phyloP scores from a whole-genome alignment of 1,140 invertebrate species.

The Drosophila seguyi region DNA sequence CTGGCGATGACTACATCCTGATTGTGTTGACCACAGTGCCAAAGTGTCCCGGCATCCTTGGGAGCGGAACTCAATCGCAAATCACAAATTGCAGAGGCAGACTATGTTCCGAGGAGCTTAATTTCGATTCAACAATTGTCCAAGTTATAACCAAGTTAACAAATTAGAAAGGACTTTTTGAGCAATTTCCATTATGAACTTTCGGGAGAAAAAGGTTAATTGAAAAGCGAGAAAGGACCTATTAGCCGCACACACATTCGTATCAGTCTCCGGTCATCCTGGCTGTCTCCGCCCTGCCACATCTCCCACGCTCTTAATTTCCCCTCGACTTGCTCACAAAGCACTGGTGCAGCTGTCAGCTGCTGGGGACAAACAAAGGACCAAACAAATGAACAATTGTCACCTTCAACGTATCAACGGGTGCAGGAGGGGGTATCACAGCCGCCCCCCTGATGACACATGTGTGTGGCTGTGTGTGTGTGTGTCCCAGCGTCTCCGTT shows the following conservation, averaged over 20 bases:
- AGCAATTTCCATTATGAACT: background rate
- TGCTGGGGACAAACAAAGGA: slow-evolving; percentile 42
- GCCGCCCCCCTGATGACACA: background rate
- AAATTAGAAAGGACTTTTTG: background rate
- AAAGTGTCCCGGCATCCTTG: slow-evolving; percentile 31
- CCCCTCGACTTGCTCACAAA: slow-evolving; percentile 15
- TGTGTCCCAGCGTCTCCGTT: slow-evolving; percentile 5
- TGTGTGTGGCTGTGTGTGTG: too few species aligned
- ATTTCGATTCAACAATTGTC: slow-evolving; percentile 15
- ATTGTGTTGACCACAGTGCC: slow-evolving; percentile 62
- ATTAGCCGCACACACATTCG: slow-evolving; percentile 1
- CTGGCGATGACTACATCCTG: slow-evolving; percentile 57
- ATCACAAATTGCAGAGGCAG: slow-evolving; percentile 40
- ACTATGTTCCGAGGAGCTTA: too few species aligned
- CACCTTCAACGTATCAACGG: slow-evolving; percentile 41
- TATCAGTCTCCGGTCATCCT: background rate
- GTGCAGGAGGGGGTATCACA: too few species aligned
- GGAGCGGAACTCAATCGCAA: slow-evolving; percentile 41
- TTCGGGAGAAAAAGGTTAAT: slow-evolving; percentile 2
- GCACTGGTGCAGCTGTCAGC: slow-evolving; percentile 23
- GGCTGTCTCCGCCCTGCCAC: background rate
- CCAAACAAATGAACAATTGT: slow-evolving; percentile 54
- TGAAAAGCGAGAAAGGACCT: slow-evolving; percentile 5
- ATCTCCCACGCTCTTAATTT: slow-evolving; percentile 15
- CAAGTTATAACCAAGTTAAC: background rate